These are phyloP conservation scores for Sesamia inferens DNA, from an alignment of 2,888 invertebrate species.

Conservation along the genomic window DNA sequence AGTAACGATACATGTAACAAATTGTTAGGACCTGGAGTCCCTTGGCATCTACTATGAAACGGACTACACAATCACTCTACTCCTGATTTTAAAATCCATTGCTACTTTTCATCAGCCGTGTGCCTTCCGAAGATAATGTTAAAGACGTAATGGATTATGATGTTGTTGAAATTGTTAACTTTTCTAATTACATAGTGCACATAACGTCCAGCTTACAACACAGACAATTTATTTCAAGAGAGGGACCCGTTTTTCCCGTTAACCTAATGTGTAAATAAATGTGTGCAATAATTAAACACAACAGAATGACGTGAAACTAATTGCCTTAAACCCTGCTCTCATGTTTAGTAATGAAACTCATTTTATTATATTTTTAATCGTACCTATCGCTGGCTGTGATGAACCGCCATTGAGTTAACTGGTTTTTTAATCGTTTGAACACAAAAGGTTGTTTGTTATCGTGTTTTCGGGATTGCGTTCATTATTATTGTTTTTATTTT, in stretches of 20 bases:
- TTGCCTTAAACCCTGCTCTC: constrained; percentile 76
- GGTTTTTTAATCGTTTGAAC: constrained; percentile 39
- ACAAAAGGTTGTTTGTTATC: constrained; percentile 18
- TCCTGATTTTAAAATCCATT: constrained; percentile 17
- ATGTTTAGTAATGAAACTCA: constrained; percentile 61
- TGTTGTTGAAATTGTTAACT: not conserved
- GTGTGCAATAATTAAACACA: constrained; percentile 87
- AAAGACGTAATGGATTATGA: constrained; percentile 27
- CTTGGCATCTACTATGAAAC: constrained; percentile 38
- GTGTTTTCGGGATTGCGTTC: constrained; percentile 12
- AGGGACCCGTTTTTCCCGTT: constrained; percentile 85
- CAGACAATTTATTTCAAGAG: constrained; percentile 84
- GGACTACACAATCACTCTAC: not conserved
- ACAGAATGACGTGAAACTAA: constrained; percentile 81
- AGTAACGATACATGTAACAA: constrained; percentile 79
- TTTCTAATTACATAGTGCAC: not conserved
- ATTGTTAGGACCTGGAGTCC: constrained; percentile 67
- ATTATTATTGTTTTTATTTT: not conserved
- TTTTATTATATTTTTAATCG: constrained; percentile 60
- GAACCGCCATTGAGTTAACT: constrained; percentile 39
- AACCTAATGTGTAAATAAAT: constrained; percentile 88
- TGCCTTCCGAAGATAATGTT: not conserved
- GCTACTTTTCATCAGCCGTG: not conserved
- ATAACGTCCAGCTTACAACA: constrained; percentile 51
- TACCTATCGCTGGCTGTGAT: constrained; percentile 31